Evolutionary conservation across 2,797 vertebrate genomes (phyloP).

Genomic region (Agapornis canus): DNA sequence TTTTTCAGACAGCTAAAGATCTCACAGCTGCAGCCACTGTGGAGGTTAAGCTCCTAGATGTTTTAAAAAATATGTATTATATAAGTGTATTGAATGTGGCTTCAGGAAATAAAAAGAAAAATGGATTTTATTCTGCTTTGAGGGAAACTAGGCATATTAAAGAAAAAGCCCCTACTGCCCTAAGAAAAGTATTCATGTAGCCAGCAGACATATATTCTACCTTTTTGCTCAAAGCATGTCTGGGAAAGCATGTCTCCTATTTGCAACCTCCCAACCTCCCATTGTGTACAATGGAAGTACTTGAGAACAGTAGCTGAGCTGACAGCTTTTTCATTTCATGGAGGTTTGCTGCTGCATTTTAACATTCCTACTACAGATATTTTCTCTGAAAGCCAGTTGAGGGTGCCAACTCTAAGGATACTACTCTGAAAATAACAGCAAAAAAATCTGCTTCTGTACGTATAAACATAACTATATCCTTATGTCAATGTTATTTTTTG

Average conservation of each 20-base stretch:
- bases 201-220: background rate
- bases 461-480: constrained; percentile 68
- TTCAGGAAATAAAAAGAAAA: background rate
- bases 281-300: background rate
- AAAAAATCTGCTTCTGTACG: background rate
- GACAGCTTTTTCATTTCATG: background rate
- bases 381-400: background rate
- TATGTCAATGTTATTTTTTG: constrained; percentile 70
- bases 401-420: constrained; percentile 33
- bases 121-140: background rate
- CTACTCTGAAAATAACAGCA: constrained; percentile 27
- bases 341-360: background rate
- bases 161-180: background rate
- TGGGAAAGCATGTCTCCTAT: background rate
- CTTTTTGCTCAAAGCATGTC: background rate
- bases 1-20: background rate
- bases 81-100: background rate
- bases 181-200: background rate
- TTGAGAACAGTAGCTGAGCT: constrained; percentile 5
- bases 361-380: background rate
- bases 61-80: background rate
- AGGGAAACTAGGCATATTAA: background rate
- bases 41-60: background rate
- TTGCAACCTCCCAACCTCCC: background rate
- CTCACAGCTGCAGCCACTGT: background rate